Conservation (phyloP, 1,140 invertebrate species). For the Penaeus chinensis region DNA sequence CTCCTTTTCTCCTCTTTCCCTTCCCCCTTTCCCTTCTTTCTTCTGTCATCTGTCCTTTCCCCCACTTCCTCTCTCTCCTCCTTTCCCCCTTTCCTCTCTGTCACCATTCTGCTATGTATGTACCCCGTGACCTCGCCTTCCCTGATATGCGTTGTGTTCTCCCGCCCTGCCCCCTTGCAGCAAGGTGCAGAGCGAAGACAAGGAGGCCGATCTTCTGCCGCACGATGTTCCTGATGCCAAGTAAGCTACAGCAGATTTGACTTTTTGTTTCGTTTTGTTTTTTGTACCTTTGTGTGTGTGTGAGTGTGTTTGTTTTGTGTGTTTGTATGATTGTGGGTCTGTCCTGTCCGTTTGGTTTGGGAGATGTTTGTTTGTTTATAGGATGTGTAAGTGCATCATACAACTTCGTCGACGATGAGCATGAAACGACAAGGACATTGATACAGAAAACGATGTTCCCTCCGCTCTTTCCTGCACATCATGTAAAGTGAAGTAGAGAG, state of each 20-base stretch:
- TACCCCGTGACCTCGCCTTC: background rate
- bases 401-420: too few species aligned
- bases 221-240: slow-evolving; percentile 47
- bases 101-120: background rate
- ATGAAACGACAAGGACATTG: too few species aligned
- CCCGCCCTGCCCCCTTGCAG: slow-evolving; percentile 4
- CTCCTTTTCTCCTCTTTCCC: background rate
- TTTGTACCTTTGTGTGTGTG: too few species aligned
- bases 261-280: background rate
- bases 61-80: background rate
- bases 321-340: too few species aligned
- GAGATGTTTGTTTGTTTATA: too few species aligned
- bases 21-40: background rate
- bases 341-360: too few species aligned
- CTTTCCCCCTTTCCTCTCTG: background rate
- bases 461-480: too few species aligned
- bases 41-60: background rate
- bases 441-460: too few species aligned
- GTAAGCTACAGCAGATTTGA: background rate
- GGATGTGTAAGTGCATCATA: too few species aligned
- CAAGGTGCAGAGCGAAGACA: slow-evolving; percentile 56
- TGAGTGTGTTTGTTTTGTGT: too few species aligned
- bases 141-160: background rate
- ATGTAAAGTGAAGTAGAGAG: too few species aligned
- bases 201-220: slow-evolving; percentile 36